These are phyloP conservation scores for Dipodomys stephensi DNA, from an alignment of 2,113 vertebrate genomes.

Conservation along the genomic window DNA sequence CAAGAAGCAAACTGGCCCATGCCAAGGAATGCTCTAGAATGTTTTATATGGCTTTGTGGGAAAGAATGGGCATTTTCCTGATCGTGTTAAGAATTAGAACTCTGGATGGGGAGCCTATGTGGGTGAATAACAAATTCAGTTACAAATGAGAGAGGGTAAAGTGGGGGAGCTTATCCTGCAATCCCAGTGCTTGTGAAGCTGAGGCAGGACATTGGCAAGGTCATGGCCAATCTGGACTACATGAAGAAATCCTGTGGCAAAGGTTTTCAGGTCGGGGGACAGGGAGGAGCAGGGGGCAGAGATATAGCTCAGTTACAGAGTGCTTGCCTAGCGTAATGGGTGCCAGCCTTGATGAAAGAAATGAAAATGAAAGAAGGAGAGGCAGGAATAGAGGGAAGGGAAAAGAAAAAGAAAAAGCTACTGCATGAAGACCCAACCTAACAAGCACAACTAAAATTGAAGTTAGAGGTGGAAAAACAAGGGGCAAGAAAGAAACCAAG, in stretches of 20 bases:
- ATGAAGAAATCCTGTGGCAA: no score
- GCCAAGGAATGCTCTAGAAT: slow-evolving; percentile 79
- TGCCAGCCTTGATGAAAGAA: not conserved
- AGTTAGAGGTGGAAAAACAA: slow-evolving; percentile 43
- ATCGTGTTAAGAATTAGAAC: slow-evolving; percentile 75
- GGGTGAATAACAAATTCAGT: slow-evolving; percentile 80
- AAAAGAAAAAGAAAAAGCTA: slow-evolving; percentile 48
- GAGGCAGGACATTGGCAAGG: no score
- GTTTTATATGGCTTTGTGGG: slow-evolving; percentile 75
- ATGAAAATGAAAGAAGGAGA: not conserved
- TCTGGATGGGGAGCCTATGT: slow-evolving; percentile 79
- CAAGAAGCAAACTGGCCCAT: slow-evolving; percentile 67
- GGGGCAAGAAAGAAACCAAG: not conserved
- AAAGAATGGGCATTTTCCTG: slow-evolving; percentile 82
- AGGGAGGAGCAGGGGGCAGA: no score
- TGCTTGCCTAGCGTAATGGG: not conserved
- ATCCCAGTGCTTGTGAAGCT: not conserved
- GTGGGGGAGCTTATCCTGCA: no score
- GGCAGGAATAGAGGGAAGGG: not conserved
- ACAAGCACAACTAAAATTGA: slow-evolving; percentile 27
- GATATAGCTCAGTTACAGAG: not conserved
- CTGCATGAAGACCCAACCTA: not conserved
- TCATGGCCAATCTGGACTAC: no score
- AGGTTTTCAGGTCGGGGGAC: no score
- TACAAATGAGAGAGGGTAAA: slow-evolving; percentile 70